A percentile compares a stretch with the other conserved stretches of the same genome.
These are phyloP conservation scores for Tyrannus savana DNA, from an alignment of 2,113 vertebrate genomes.

Conservation along the genomic window DNA sequence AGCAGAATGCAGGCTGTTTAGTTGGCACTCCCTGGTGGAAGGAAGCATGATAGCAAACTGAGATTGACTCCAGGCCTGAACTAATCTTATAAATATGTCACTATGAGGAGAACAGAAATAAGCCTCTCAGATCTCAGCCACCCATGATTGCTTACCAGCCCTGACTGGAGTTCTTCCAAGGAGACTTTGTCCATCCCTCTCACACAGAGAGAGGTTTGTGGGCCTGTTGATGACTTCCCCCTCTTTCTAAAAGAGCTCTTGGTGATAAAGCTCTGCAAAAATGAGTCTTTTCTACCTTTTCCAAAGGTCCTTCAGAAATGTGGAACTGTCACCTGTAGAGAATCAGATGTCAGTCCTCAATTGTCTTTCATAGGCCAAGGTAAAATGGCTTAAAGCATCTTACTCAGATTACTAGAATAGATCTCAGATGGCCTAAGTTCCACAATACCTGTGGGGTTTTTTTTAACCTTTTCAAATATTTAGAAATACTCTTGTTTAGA, in stretches of 20 bases:
- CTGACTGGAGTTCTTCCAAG: accelerated
- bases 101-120: not conserved
- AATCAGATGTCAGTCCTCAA: not conserved
- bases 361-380: not conserved
- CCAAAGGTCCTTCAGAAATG: not conserved
- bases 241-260: not conserved
- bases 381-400: not conserved
- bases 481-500: not conserved
- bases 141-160: not conserved
- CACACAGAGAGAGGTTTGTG: not conserved
- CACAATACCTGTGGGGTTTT: not conserved
- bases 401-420: not conserved
- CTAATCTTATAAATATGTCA: not conserved
- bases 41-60: not conserved
- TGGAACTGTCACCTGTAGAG: not conserved
- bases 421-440: not conserved
- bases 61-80: not conserved
- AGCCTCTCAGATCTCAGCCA: not conserved
- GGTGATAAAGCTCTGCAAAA: not conserved
- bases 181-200: accelerated
- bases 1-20: not conserved
- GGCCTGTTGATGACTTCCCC: not conserved
- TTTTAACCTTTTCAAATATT: not conserved
- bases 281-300: not conserved
- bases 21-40: slow-evolving; percentile 62